Evolutionary conservation across 1,140 invertebrate genomes (phyloP), one percentile per base, ranked within the genome.

Genomic region (Drosophila micromelanica): DNA sequence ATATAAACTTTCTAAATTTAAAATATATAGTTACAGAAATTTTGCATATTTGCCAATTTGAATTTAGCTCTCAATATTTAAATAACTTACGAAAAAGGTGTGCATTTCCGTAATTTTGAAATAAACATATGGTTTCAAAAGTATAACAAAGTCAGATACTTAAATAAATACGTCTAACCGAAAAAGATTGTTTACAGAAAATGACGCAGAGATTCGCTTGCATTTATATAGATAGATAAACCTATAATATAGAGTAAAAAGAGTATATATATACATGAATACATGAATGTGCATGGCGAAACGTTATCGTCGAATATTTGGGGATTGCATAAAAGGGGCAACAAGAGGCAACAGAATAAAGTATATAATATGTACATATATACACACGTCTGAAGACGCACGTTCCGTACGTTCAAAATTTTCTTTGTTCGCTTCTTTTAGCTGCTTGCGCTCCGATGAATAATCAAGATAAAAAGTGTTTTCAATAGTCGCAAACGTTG

Each of bases 251-350:
- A 40, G 11, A n/a, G n/a, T n/a, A n/a, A n/a, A n/a, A n/a, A n/a
- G n/a, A n/a, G n/a, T n/a, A n/a, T n/a, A n/a, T n/a, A n/a, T n/a
- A n/a, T n/a, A n/a, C n/a, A n/a, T n/a, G n/a, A 11, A 48, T 23
- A 42, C 32, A 46, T 20, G 5, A n/a, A n/a, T 15, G 43, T 9
- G 17, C 51, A 64, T 43, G 13, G 15, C 52, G n/a, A 49, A 32
- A 46, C 54, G 52, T 57, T 67, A 67, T 67, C 45, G 63, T 42
- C 13, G 15, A 57, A 49, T 40, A 42, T 59, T 57, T 35, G 5
- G 12, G 30, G 59, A 67, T 57, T 42, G 43, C 46, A 67, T 42
- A 23, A 17, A 57, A 45, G 7, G n/a, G 30, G 20, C 20, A 23
- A 23, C 32, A 57, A 45, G 7, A 20, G 30, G 20, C 20, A 23